Percentiles rank a stretch among this genome's conserved stretches.
These are phyloP conservation scores for Urocolius indicus DNA, from an alignment of 2,113 vertebrate genomes.

Conservation along the genomic window DNA sequence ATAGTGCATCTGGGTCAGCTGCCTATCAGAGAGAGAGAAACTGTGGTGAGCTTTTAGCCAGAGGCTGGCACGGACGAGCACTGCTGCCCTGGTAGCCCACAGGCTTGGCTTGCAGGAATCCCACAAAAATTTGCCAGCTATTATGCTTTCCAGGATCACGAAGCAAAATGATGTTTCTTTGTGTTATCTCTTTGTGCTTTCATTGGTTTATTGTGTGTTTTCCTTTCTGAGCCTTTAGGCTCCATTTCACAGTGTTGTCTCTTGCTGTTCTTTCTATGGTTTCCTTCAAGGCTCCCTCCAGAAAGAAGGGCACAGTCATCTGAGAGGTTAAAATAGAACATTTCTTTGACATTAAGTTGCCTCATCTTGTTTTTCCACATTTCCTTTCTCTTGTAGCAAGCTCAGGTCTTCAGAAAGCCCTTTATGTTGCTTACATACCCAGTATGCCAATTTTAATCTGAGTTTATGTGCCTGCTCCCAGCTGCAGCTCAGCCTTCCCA, in stretches of 20 bases:
- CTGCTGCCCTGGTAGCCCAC: not conserved
- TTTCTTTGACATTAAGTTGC: not conserved
- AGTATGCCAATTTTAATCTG: not conserved
- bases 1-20: rapidly evolving
- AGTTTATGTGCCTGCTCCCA: not conserved
- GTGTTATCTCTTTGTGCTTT: not conserved
- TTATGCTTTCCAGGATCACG: not conserved
- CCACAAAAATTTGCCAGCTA: not conserved
- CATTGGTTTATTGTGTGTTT: not conserved
- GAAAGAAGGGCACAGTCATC: not conserved
- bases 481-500: not conserved
- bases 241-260: not conserved
- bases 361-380: not conserved
- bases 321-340: not conserved
- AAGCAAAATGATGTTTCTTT: not conserved
- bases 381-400: not conserved
- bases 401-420: not conserved
- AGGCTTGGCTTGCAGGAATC: not conserved
- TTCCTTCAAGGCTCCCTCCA: not conserved
- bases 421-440: not conserved
- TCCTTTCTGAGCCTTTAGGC: not conserved
- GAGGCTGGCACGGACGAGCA: not conserved
- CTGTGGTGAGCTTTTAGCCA: not conserved
- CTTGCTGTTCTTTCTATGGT: not conserved
- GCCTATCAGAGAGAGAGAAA: not conserved